Evolutionary conservation across 2,113 vertebrate genomes (phyloP), one percentile per base, ranked within the genome.

Genomic region (Aramus guarauna): DNA sequence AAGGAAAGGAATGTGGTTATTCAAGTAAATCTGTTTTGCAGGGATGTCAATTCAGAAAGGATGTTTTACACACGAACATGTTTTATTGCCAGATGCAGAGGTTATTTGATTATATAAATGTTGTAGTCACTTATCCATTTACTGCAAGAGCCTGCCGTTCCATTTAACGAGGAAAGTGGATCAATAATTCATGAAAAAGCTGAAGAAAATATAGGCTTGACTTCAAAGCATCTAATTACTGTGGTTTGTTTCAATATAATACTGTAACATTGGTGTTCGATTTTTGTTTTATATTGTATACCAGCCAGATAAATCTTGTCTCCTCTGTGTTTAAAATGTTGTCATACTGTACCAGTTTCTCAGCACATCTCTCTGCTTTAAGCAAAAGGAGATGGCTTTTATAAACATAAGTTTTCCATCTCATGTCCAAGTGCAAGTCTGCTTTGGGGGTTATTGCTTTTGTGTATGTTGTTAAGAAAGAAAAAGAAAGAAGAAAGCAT

Each of bases 311-410:
- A 92, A 95, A 96, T 90, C 83, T 86, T 30, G 91, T 97, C 92
- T 96, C 60, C 76, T 97, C 91, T 85, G 89, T 98, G 96, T 97
- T 96, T 73, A 94, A 96, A 95, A 93, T 76, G 97, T 97, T 97
- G 94, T 94, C 95, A 79, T 96, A 87, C 67, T 96, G 94, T 97
- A 96, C 88, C 90, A 94, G 92, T 96, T 97, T 93, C 89, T 95
- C 62, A 93, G 91, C 83, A 85, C 90, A 86, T 89, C 94, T 85
- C 93, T 88, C 62, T 85, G 63, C 95, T 97, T 95, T 78, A 94
- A 97, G 90, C 94, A 96, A 95, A 94, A 94, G 67, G 94, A 97
- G 92, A 89, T 95, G 89, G 88, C 81, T 94, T 95, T 95, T 96
- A 59, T 80, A 96, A 93, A 72, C 62, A 41, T 73, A 97, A 97